Evolutionary conservation across 2,888 invertebrate species (phyloP), one percentile per base, ranked within the genome.

Genomic region (Beris chalybata): DNA sequence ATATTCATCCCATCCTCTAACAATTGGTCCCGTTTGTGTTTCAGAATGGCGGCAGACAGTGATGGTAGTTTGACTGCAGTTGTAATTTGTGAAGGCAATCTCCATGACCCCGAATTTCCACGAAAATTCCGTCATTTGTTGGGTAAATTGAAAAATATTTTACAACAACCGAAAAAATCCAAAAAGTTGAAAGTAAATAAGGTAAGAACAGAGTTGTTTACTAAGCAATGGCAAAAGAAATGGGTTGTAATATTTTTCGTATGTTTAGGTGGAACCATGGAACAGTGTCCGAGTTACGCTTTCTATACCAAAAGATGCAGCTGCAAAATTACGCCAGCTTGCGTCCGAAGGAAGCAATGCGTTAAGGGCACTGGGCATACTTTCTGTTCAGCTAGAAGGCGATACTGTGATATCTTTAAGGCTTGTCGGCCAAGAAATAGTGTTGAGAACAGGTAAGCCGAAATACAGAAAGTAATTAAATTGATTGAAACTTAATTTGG

Each of bases 281-380:
- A 95, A 96, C 85, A 94, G 95, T 75, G 97, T 97, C 76, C 90
- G 95, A 83, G 95, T 97, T 82, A 97, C 96, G 83, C 90, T 97
- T 86, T 94, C 94, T 80, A 94, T 97, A 85, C 96, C 97, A 77
- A 90, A 92, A 80, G 96, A 96, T 83, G 97, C 97, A 78, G 97
- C 97, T 78, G 85, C 91, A 76, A 89, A 94, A 74, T 85, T 97
- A 77, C 88, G 95, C 75, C 93, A 93, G 82, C 85, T 97, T 79
- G 97, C 97, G 72, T 90, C 92, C 77, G 92, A 93, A 81, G 95
- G 95, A 72, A 93, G 93, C 76, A 87, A 91, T 72, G 90, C 91
- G 74, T 86, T 97, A 76, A 89, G 93, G 70, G 92, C 94, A 76
- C 88, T 97, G 77, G 97, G 97, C 72, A 95, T 97, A 74, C 87